These are phyloP conservation scores for Pyxicephalus adspersus DNA, from an alignment of 2,113 vertebrate genomes.

Conservation along the genomic window DNA sequence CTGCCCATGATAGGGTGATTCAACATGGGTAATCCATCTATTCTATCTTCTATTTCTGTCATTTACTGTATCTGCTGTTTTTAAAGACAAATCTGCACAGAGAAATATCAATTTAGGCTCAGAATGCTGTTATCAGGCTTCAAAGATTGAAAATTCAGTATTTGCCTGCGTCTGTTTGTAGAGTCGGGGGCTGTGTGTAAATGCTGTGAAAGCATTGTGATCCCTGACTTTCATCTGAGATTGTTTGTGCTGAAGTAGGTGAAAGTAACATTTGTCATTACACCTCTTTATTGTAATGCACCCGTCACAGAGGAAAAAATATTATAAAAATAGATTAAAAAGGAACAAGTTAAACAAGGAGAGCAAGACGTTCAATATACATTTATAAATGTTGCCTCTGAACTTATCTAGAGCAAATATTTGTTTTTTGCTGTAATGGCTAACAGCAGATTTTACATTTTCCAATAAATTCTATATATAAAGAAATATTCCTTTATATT, in stretches of 20 bases:
- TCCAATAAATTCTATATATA: too few species aligned
- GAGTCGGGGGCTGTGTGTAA: not conserved
- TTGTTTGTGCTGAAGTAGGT: slow-evolving; percentile 7
- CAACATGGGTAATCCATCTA: too few species aligned
- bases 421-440: not conserved
- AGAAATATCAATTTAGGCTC: too few species aligned
- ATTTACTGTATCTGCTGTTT: too few species aligned
- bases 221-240: not conserved
- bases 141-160: too few species aligned
- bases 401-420: slow-evolving; percentile 19
- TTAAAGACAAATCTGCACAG: too few species aligned
- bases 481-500: too few species aligned
- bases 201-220: not conserved
- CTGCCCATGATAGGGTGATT: too few species aligned
- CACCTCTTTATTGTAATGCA: not conserved
- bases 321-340: not conserved
- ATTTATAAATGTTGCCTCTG: not conserved
- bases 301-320: not conserved
- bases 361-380: not conserved
- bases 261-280: not conserved
- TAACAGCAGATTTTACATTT: too few species aligned
- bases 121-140: too few species aligned
- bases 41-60: too few species aligned
- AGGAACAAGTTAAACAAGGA: not conserved
- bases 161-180: not conserved